Evolutionary conservation across 2,888 invertebrate species (phyloP).

Genomic region (Ashinkailepas kermadecensis): DNA sequence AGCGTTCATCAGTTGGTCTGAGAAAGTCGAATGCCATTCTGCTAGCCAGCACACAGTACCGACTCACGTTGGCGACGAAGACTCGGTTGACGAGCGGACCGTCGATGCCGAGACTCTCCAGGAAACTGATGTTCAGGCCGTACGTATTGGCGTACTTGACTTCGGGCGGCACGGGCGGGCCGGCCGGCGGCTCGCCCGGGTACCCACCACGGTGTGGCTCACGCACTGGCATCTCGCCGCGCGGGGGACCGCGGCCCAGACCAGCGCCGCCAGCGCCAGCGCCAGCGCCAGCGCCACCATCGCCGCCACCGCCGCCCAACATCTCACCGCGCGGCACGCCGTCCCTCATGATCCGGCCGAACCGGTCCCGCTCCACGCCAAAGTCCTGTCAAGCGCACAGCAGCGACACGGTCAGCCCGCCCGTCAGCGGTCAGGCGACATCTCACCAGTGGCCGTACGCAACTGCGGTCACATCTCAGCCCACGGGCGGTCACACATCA

Average conservation of each 20-base stretch:
- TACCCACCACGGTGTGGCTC: constrained; percentile 42
- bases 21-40: too few species aligned
- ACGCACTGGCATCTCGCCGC: constrained; percentile 38
- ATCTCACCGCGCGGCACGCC: constrained; percentile 5
- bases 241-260: constrained; percentile 34
- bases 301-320: constrained; percentile 29
- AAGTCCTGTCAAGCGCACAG: background rate
- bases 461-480: too few species aligned
- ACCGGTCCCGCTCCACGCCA: constrained; percentile 13
- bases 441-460: too few species aligned
- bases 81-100: constrained; percentile 89
- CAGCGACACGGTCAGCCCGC: too few species aligned
- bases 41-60: too few species aligned
- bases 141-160: constrained; percentile 73
- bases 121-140: constrained; percentile 85
- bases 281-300: constrained; percentile 30
- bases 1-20: too few species aligned
- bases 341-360: constrained; percentile 5
- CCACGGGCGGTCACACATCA: too few species aligned
- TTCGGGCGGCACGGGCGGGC: constrained; percentile 29
- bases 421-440: too few species aligned
- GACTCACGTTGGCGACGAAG: constrained; percentile 93
- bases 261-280: constrained; percentile 31
- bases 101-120: constrained; percentile 86
- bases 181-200: constrained; percentile 28